phyloP scores from a whole-genome alignment of 2,888 invertebrate species.

The Apoderus coryli region DNA sequence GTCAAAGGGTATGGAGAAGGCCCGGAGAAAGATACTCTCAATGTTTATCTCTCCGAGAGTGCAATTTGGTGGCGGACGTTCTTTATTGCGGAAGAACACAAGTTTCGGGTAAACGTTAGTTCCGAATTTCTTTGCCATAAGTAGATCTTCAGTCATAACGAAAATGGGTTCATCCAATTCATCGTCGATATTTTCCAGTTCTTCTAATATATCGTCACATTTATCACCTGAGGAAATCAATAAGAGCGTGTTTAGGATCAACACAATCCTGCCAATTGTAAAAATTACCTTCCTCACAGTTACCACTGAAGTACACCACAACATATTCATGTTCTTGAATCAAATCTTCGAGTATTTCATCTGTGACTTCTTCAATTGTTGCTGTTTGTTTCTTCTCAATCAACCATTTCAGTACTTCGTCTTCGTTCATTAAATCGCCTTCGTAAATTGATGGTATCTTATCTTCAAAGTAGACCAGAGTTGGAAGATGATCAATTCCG shows the following conservation, averaged over 20 bases:
- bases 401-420: conserved; percentile 81
- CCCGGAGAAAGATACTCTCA: too few relatives aligned
- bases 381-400: conserved; percentile 78
- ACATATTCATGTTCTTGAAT: conserved; percentile 87
- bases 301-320: conserved; percentile 85
- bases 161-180: conserved; percentile 88
- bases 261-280: too few relatives aligned
- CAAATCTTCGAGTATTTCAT: conserved; percentile 72
- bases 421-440: conserved; percentile 82
- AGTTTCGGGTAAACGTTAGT: conserved; percentile 75
- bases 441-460: conserved; percentile 85
- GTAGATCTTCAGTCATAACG: conserved; percentile 78
- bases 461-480: conserved; percentile 78
- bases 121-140: conserved; percentile 68
- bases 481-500: conserved; percentile 77
- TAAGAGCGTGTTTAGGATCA: too few relatives aligned
- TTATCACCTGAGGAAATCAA: too few relatives aligned
- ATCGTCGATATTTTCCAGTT: conserved; percentile 84
- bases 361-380: conserved; percentile 88
- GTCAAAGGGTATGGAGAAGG: too few relatives aligned
- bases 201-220: conserved; percentile 72
- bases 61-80: too few relatives aligned
- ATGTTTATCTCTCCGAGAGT: too few relatives aligned
- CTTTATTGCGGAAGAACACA: conserved; percentile 83
- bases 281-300: conserved; percentile 71